Percentiles rank a stretch among this genome's conserved stretches.
Conservation (phyloP, 2,797 vertebrate species). For the Triplophysa yarkandensis region DNA sequence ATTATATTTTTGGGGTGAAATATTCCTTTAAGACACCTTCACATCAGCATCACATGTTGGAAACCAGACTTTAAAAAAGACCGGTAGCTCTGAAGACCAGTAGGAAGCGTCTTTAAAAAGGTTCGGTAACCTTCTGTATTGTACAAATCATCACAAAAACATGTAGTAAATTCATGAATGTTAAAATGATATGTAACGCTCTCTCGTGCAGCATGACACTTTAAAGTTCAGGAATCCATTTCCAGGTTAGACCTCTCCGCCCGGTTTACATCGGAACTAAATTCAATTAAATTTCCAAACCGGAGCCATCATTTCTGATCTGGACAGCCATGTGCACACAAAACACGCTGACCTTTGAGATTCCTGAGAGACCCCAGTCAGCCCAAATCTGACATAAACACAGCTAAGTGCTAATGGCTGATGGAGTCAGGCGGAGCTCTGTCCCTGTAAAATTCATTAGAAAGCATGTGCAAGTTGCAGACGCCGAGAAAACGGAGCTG, state of each 20-base stretch:
- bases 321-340: neutral
- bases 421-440: neutral
- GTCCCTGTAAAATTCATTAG: slow-evolving; percentile 10
- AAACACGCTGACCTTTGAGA: slow-evolving; percentile 14
- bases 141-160: no score
- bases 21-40: no score
- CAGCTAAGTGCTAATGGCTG: slow-evolving; percentile 17
- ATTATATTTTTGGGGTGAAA: no score
- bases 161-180: no score
- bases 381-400: slow-evolving; percentile 26
- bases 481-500: slow-evolving; percentile 49
- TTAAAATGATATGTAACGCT: neutral
- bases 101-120: no score
- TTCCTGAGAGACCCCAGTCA: slow-evolving; percentile 8
- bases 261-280: slow-evolving; percentile 9
- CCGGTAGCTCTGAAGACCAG: no score
- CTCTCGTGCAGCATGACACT: neutral
- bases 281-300: neutral
- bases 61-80: no score
- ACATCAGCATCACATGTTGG: no score
- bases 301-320: slow-evolving; percentile 7
- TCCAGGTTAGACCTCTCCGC: neutral
- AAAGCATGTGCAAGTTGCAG: neutral
- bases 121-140: no score
- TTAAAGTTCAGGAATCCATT: neutral